These are phyloP conservation scores for Hemitrygon akajei DNA, from an alignment of 2,797 vertebrate species.

Conservation along the genomic window DNA sequence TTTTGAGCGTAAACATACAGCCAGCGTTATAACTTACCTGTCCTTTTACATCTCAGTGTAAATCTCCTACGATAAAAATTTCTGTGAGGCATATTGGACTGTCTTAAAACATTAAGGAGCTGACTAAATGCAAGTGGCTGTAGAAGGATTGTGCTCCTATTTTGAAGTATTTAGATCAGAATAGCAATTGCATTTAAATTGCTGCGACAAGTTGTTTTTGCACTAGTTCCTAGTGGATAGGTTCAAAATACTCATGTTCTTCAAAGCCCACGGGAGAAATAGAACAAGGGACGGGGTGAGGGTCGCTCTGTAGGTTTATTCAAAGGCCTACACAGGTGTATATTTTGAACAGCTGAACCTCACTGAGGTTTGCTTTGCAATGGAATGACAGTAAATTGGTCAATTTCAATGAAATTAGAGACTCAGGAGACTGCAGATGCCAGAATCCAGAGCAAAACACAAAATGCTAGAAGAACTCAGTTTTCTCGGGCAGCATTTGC, in stretches of 20 bases:
- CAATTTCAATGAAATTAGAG: not conserved
- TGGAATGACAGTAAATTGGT: not conserved
- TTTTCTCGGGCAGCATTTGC: too few relatives aligned
- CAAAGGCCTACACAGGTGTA: not conserved
- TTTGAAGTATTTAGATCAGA: not conserved
- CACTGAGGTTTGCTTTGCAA: not conserved
- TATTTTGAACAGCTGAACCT: not conserved
- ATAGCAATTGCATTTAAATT: not conserved
- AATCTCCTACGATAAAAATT: not conserved
- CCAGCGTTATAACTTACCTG: not conserved
- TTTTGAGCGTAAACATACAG: too few relatives aligned
- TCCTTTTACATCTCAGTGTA: not conserved
- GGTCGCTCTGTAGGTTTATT: not conserved
- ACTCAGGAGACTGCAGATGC: too few relatives aligned
- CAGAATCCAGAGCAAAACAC: too few relatives aligned
- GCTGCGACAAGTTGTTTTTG: not conserved
- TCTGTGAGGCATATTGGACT: not conserved
- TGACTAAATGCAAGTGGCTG: not conserved
- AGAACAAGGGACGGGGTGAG: not conserved
- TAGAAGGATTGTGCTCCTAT: not conserved
- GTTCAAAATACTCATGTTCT: not conserved
- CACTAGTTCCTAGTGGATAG: not conserved
- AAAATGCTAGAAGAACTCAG: too few relatives aligned
- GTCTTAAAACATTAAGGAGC: not conserved
- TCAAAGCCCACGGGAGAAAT: not conserved